Conservation (phyloP, 2,888 invertebrate species). For the Seladonia tumulorum region DNA sequence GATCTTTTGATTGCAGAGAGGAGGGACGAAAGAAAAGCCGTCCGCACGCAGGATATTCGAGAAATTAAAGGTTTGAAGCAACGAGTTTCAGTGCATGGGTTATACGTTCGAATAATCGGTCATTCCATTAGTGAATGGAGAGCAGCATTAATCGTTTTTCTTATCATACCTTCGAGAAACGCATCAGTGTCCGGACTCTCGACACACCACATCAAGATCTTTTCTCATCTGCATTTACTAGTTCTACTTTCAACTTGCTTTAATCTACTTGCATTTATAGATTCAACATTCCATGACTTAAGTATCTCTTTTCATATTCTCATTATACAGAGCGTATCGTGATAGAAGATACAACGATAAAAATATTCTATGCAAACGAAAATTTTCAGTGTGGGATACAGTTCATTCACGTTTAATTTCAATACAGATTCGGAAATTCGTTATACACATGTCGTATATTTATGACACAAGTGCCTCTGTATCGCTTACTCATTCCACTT, state of each 20-base stretch:
- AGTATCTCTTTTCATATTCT: not conserved
- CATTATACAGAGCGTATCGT: not conserved
- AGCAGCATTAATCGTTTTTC: conserved; percentile 43
- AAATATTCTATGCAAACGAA: not conserved
- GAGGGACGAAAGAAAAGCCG: conserved; percentile 79
- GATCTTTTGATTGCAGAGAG: conserved; percentile 79
- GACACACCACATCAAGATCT: conserved; percentile 40
- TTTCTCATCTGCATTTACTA: not conserved
- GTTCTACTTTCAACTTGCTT: not conserved
- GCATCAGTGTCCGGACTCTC: conserved; percentile 44
- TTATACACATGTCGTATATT: not conserved
- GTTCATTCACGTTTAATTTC: not conserved
- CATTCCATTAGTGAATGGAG: conserved; percentile 49
- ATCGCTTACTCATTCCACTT: not conserved
- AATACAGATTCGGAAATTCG: not conserved
- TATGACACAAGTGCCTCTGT: not conserved
- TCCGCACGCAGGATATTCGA: conserved; percentile 82
- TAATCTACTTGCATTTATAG: not conserved
- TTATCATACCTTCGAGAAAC: conserved; percentile 40
- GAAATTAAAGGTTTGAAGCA: conserved; percentile 83
- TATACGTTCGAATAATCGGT: conserved; percentile 52
- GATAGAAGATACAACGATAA: not conserved
- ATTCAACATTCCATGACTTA: conserved; percentile 13
- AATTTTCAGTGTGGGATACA: not conserved
- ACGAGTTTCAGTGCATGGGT: conserved; percentile 77